A percentile compares a stretch with the other conserved stretches of the same genome.
These are phyloP conservation scores for Koerneria pararmatus DNA, from an alignment of 2,888 invertebrate species.

Conservation along the genomic window DNA sequence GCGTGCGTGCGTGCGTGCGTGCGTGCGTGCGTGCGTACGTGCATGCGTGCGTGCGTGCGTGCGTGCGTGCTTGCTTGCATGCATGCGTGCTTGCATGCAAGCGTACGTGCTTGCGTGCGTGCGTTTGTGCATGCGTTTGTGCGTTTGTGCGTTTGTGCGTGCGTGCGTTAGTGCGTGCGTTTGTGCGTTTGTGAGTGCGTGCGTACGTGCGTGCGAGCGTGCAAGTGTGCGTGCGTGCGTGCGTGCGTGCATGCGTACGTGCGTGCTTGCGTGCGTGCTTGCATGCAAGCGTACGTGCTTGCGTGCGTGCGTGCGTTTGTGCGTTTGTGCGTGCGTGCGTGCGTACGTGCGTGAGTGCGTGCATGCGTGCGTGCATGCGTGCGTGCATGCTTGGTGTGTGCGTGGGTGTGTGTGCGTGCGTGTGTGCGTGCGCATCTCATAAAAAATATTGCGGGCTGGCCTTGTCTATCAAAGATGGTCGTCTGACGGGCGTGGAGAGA, in stretches of 20 bases:
- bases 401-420: background rate
- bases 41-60: constrained; percentile 1
- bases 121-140: background rate
- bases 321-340: no score
- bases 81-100: background rate
- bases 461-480: no score
- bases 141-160: background rate
- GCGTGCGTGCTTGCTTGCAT: no score
- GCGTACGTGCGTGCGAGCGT: background rate
- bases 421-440: background rate
- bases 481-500: no score
- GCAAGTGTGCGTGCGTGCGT: background rate
- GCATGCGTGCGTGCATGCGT: background rate
- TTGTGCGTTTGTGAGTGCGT: background rate
- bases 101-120: no score
- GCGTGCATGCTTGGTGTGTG: background rate
- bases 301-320: background rate
- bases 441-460: no score
- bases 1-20: background rate
- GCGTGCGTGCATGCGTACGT: background rate
- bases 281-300: no score
- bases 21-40: background rate
- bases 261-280: background rate
- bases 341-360: background rate
- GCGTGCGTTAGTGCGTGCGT: background rate